These are phyloP conservation scores for Oscheius myriophilus DNA, from an alignment of 2,888 invertebrate genomes.

Conservation along the genomic window DNA sequence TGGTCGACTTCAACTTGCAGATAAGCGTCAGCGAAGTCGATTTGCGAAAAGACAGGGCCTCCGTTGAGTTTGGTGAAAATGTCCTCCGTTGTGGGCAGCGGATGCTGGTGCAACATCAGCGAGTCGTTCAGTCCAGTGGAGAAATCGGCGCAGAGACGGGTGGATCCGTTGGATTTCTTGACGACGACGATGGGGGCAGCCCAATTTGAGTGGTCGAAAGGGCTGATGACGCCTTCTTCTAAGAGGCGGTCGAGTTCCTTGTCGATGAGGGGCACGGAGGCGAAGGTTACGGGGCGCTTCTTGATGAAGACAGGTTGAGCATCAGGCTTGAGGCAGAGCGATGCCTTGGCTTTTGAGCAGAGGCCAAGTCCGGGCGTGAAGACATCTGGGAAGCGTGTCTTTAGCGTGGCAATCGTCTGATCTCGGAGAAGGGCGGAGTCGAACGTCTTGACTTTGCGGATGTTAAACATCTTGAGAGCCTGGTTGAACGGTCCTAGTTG, in stretches of 20 bases:
- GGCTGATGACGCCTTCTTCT: slow-evolving; percentile 30
- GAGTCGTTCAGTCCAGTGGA: slow-evolving; percentile 49
- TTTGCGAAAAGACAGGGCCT: slow-evolving; percentile 37
- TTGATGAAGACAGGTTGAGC: too few species aligned
- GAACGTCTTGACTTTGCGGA: not conserved
- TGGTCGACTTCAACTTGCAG: slow-evolving; percentile 47
- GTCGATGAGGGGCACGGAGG: slow-evolving; percentile 1
- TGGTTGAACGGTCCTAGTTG: not conserved
- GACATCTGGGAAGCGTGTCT: not conserved
- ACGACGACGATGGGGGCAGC: slow-evolving; percentile 50
- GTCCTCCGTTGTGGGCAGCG: slow-evolving; percentile 51
- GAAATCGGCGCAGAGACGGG: too few species aligned
- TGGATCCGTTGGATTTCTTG: slow-evolving; percentile 45
- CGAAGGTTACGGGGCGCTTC: slow-evolving; percentile 36
- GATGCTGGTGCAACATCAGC: slow-evolving; percentile 48
- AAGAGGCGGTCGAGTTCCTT: slow-evolving; percentile 42
- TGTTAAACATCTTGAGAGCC: not conserved
- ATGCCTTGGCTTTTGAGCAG: not conserved
- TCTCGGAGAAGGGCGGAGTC: too few species aligned
- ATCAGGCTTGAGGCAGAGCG: slow-evolving; percentile 15
- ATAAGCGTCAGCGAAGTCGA: slow-evolving; percentile 56
- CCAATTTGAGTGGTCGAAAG: slow-evolving; percentile 35
- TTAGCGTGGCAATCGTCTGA: too few species aligned
- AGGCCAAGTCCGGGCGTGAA: not conserved
- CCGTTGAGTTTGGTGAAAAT: slow-evolving; percentile 44